phyloP scores from a whole-genome alignment of 2,113 vertebrate species.

The Amphiprion percula region DNA sequence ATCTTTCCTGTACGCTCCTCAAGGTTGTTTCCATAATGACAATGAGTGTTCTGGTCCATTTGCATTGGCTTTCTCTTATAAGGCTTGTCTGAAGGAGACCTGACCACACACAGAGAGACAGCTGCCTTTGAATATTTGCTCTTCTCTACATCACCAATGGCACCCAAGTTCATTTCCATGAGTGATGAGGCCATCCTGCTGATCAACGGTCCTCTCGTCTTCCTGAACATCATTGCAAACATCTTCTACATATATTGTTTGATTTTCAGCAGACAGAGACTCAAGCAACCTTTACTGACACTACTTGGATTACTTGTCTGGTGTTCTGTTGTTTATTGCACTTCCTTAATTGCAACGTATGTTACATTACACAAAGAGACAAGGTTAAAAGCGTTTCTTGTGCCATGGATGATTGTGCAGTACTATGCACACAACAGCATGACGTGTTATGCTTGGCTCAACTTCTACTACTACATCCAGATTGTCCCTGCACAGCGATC shows the following conservation, averaged over 20 bases:
- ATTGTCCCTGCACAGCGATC: conserved; percentile 47
- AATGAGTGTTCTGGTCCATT: neutral
- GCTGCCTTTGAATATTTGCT: neutral
- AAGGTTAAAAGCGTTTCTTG: fast-evolving
- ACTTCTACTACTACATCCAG: conserved; percentile 60
- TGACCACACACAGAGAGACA: neutral
- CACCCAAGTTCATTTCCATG: neutral
- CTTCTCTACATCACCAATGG: conserved; percentile 23
- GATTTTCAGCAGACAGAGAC: conserved; percentile 10
- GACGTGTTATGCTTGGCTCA: conserved; percentile 52
- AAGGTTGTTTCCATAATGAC: conserved; percentile 31
- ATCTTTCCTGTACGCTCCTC: neutral
- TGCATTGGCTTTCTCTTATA: neutral
- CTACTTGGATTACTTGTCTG: conserved; percentile 55
- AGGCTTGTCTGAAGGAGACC: neutral
- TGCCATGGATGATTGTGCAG: fast-evolving
- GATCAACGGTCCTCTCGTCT: conserved; percentile 35
- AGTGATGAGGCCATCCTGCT: neutral
- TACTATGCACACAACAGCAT: conserved; percentile 32
- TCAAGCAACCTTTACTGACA: conserved; percentile 64
- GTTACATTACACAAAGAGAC: fast-evolving
- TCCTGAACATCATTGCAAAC: conserved; percentile 38
- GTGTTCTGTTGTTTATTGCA: conserved; percentile 11
- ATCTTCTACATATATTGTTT: conserved; percentile 60
- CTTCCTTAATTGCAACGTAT: neutral